Evolutionary conservation across 2,797 vertebrate species (phyloP).

Genomic region (Gobionotothen gibberifrons): DNA sequence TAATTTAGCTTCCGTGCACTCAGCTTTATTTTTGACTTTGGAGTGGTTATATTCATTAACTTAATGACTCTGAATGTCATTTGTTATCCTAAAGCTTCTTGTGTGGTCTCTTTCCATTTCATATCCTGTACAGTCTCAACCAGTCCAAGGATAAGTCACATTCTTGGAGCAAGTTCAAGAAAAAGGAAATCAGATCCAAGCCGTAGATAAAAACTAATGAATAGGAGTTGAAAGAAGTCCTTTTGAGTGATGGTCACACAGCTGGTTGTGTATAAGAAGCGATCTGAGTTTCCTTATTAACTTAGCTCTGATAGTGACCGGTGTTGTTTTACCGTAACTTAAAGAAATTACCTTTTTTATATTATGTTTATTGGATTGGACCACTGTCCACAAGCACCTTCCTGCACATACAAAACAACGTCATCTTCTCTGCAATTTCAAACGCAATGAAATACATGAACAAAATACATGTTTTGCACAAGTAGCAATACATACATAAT

Average conservation of each 20-base stretch:
- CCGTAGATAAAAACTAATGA: not conserved
- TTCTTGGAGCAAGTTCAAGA: not conserved
- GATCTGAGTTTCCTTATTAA: not conserved
- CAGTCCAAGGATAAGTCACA: not conserved
- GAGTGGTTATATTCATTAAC: not conserved
- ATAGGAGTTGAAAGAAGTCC: not conserved
- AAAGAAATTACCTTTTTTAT: not conserved
- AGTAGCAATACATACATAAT: no score
- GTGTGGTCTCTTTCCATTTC: not conserved
- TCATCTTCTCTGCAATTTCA: no score
- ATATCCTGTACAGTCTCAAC: not conserved
- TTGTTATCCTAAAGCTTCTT: not conserved
- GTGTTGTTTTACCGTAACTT: not conserved
- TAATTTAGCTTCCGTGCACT: no score
- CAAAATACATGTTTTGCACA: no score
- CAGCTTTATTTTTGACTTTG: not conserved
- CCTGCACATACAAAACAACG: no score
- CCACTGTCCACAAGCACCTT: no score
- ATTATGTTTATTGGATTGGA: no score
- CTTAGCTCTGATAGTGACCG: not conserved
- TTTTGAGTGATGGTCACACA: not conserved
- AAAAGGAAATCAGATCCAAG: not conserved
- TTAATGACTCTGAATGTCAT: not conserved
- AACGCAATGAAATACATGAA: no score
- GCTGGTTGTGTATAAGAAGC: conserved; percentile 4